phyloP scores from a whole-genome alignment of 2,797 vertebrate species.

The Ataeniobius toweri region DNA sequence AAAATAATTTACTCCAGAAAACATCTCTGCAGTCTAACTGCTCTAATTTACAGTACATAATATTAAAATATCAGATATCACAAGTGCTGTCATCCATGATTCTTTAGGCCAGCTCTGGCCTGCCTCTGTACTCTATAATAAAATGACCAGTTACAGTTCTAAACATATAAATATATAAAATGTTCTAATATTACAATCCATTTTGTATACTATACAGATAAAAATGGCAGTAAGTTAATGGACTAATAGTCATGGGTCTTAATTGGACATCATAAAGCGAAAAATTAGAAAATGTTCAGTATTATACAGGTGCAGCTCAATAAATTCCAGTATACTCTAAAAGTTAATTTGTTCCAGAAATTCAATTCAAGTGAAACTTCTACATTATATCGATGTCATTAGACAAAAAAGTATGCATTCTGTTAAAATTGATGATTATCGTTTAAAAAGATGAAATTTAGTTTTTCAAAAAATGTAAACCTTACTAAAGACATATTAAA shows the following conservation, averaged over 20 bases:
- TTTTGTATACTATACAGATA: constrained; percentile 18
- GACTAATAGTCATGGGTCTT: constrained; percentile 22
- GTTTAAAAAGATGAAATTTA: not conserved
- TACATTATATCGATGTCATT: not conserved
- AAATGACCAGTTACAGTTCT: constrained; percentile 7
- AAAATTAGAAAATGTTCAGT: not conserved
- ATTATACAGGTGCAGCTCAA: not conserved
- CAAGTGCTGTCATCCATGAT: too few relatives aligned
- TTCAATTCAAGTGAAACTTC: not conserved
- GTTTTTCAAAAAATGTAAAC: not conserved
- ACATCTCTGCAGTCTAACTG: not conserved
- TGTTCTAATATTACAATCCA: constrained; percentile 11
- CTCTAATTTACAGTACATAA: not conserved
- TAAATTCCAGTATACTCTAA: not conserved
- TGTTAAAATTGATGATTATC: not conserved
- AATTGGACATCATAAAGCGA: not conserved
- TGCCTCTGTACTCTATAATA: constrained; percentile 7
- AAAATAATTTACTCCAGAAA: not conserved
- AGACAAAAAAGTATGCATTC: not conserved
- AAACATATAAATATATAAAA: constrained; percentile 28
- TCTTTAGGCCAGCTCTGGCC: not conserved
- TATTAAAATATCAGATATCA: not conserved
- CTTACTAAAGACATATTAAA: not conserved
- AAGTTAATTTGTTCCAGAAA: not conserved
- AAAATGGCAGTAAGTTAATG: constrained; percentile 58